Base-by-base conservation (phyloP, 2,888 invertebrate genomes). In the Isoperla grammatica region DNA sequence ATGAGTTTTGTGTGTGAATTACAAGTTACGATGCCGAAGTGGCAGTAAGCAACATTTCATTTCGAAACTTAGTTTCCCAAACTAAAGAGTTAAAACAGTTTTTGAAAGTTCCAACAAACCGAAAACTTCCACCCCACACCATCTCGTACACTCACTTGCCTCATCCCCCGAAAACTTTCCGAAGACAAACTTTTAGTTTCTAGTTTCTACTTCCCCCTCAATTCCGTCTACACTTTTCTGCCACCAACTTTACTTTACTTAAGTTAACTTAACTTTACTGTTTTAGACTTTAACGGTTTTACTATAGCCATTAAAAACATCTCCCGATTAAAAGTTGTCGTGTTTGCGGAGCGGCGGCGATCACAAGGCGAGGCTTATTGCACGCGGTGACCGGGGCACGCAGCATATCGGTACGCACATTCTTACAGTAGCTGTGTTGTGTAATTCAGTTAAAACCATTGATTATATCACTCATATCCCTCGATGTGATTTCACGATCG, bases 101-200 rank as follows among this genome's bases (percentile, higher is more conserved):
- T 60, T 60, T 48, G 53, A 39, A 53, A 53, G 39, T 37, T 53
- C 39, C 15, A 53, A 53, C 53, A 53, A 53, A 53, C 53, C 19
- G 37, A 53, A 39, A 53, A 53, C 53, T 53, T 53, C 37, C 42
- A 40, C 42, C 23, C 6, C 56, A 39, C 19, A n/a, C 20, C 3
- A 5, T 17, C 37, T 37, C 50, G 57, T 53, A 56, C 59, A 55
- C 58, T 64, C 59, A 56, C 61, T 61, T 61, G 29, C 55, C 56
- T 54, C 53, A 50, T 53, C 35, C 58, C 50, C 43, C 58, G 37
- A 68, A 69, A 70, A 69, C 70, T 71, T 71, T 70, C 70, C 43
- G 60, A 59, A 61, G 59, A 61, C 62, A 64, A 64, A 63, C 63
- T 64, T 63, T 64, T 62, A 63, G 64, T 64, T 64, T 61, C 61